Conservation (phyloP, 2,113 vertebrate genomes). For the Phylloscopus whistleri region DNA sequence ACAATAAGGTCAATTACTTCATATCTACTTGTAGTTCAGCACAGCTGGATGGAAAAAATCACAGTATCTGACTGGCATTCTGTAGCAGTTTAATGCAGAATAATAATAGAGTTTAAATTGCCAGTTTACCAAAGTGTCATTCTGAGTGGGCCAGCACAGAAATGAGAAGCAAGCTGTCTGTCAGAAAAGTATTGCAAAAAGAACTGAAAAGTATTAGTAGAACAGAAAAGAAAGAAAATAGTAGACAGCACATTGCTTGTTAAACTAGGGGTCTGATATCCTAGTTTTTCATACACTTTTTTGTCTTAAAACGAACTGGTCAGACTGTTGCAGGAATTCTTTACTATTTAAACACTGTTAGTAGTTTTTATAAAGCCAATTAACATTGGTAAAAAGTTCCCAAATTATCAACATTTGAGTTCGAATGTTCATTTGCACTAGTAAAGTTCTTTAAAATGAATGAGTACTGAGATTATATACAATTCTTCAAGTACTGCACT, state of each 20-base stretch:
- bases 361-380: neutral
- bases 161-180: conserved; percentile 21
- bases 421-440: neutral
- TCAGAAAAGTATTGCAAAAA: neutral
- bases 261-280: neutral
- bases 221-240: neutral
- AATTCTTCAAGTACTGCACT: neutral
- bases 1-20: conserved; percentile 74
- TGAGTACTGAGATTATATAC: neutral
- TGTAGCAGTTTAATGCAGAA: conserved; percentile 46
- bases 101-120: conserved; percentile 63
- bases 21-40: conserved; percentile 58
- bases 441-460: neutral
- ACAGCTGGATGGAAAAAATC: conserved; percentile 68
- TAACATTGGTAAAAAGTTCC: neutral
- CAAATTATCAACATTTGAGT: neutral
- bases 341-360: neutral
- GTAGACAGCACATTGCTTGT: neutral
- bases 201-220: neutral
- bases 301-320: neutral
- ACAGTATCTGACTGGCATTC: conserved; percentile 57
- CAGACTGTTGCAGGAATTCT: neutral
- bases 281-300: neutral
- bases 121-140: conserved; percentile 31
- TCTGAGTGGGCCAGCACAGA: conserved; percentile 14